Evolutionary conservation across 2,888 invertebrate genomes (phyloP).

Genomic region (Nasonovia ribisnigri): DNA sequence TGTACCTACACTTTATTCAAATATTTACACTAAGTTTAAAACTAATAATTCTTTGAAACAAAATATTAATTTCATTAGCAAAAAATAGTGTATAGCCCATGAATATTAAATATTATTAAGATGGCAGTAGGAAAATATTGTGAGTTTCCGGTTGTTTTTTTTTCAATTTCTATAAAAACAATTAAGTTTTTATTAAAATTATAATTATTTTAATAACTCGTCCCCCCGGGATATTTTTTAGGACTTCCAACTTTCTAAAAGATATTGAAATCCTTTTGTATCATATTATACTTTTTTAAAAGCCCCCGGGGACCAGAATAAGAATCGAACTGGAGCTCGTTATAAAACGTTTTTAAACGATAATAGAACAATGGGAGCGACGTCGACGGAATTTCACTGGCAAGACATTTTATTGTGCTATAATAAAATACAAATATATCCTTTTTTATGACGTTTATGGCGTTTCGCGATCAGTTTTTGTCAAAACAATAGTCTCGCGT

Average conservation of each 20-base stretch:
- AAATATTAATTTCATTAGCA: background rate
- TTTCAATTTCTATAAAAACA: background rate
- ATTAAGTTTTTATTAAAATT: slow-evolving; percentile 53
- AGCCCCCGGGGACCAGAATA: slow-evolving; percentile 48
- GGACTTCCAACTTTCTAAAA: slow-evolving; percentile 4
- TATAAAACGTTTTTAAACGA: slow-evolving; percentile 60
- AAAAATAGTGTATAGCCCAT: background rate
- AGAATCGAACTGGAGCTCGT: slow-evolving; percentile 53
- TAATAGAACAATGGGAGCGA: slow-evolving; percentile 51
- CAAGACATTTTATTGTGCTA: slow-evolving; percentile 38
- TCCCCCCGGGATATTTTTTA: slow-evolving; percentile 28
- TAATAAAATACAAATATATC: slow-evolving; percentile 39
- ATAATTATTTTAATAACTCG: slow-evolving; percentile 57
- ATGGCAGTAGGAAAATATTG: background rate
- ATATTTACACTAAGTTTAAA: slow-evolving; percentile 2
- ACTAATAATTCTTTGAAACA: slow-evolving; percentile 21
- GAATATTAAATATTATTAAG: background rate
- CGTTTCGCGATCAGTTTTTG: slow-evolving; percentile 46
- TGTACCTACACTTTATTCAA: background rate
- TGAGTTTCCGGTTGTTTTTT: slow-evolving; percentile 31
- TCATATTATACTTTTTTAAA: slow-evolving; percentile 35
- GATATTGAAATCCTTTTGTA: slow-evolving; percentile 63
- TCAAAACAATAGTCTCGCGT: slow-evolving; percentile 53
- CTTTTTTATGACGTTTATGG: slow-evolving; percentile 35
- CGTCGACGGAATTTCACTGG: slow-evolving; percentile 34